Evolutionary conservation across 23 tunicate genomes (phyloP).

Genomic region (Trididemnum nubilum): DNA sequence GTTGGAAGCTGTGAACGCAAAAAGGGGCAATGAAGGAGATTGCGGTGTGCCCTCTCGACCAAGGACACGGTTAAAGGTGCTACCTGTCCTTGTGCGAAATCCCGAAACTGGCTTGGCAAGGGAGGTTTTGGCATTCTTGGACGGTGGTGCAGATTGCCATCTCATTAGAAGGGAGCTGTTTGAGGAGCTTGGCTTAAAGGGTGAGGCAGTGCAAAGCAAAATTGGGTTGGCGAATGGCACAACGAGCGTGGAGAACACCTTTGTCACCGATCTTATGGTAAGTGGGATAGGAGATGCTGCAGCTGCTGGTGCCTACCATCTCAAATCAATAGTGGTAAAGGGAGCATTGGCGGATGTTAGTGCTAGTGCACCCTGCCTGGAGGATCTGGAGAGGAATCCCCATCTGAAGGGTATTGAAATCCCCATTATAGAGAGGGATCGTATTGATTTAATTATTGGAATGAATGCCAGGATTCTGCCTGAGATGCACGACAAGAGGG

Average conservation of each 20-base stretch:
- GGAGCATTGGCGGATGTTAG: slow-evolving; percentile 1
- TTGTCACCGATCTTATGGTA: not conserved
- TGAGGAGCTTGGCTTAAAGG: slow-evolving; percentile 4
- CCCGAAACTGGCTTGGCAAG: not conserved
- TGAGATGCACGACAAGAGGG: slow-evolving; percentile 1
- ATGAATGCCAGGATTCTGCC: slow-evolving; percentile 22
- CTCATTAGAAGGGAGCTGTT: not conserved
- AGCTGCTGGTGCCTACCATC: not conserved
- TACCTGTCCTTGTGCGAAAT: slow-evolving; percentile 6
- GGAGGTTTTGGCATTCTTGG: not conserved
- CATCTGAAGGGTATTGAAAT: not conserved
- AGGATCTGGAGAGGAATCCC: not conserved
- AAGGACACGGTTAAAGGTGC: not conserved
- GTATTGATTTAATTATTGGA: slow-evolving; percentile 12
- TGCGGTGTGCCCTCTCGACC: not conserved
- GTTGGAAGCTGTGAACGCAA: not conserved
- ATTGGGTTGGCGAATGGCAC: slow-evolving; percentile 2
- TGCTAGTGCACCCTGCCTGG: not conserved
- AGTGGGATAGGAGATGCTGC: not conserved
- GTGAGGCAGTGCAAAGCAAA: not conserved
- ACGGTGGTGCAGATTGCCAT: slow-evolving; percentile 9
- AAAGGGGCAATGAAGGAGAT: not conserved
- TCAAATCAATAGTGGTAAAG: not conserved
- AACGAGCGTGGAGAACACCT: not conserved
- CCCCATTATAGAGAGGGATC: not conserved